Base-by-base conservation (phyloP, 1,140 invertebrate genomes). In the Palaemon carinicauda region DNA sequence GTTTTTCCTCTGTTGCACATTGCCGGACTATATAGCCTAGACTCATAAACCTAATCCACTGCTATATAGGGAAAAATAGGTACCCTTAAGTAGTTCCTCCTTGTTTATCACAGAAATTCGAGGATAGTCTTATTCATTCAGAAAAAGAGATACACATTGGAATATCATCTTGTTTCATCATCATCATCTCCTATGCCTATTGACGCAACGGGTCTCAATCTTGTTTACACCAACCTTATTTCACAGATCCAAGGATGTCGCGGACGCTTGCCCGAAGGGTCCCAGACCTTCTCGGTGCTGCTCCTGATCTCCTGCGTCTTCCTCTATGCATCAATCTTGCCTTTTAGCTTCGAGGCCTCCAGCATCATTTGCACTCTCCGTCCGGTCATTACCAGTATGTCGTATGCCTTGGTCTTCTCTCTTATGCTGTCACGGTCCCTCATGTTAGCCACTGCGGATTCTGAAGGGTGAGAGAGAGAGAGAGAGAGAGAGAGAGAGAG, bases 371-470 rank as follows among this genome's bases (percentile, higher is more conserved):
- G 94, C 82, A 91, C 92, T 1, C 88, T 92, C n/a, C 92, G 93
- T 80, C 92, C 93, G 24, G 91, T 94, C n/a, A 90, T 92, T 0
- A 91, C 93, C 0, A 92, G 92, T 0, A 82, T 94, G 10, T 92
- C 92, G 0, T 93, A 93, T 73, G 92, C 93, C 3, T 80, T 94
- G 0, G 90, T 92, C 1, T 94, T 94, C 87, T 93, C 93, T 1
- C 91, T 93, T 0, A 92, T 94, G 90, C 90, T 94, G 9, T 91
- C 93, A 1, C 92, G 94, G 60, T 91, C 93, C 12, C 91, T 94
- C 60, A 93, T 94, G 82, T 89, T 95, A 1, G 92, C 93, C 7
- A 93, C 93, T 41, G 93, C 93, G 24, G 93, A 92, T 27, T 92
- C 91, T 24, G 92, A 92, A 4, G 93, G 93, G 85, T 86, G 41